These are phyloP conservation scores for Sogatella furcifera DNA, from an alignment of 1,140 invertebrate genomes.

Conservation along the genomic window DNA sequence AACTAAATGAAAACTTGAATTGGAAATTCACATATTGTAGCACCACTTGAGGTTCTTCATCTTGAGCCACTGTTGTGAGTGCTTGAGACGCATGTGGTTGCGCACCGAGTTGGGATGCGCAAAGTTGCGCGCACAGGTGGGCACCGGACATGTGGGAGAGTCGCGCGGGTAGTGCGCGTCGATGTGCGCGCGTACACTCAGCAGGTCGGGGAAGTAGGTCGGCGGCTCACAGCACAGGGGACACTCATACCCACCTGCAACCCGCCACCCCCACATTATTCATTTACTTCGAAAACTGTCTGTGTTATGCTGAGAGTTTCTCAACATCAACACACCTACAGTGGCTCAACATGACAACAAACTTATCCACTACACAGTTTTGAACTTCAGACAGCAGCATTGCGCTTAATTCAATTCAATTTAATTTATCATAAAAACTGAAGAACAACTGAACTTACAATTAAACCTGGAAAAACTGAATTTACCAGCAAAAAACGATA, in stretches of 20 bases:
- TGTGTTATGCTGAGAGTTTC: no score
- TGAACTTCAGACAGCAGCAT: no score
- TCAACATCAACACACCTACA: no score
- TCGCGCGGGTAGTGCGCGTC: slow-evolving; percentile 71
- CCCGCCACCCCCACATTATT: slow-evolving; percentile 31
- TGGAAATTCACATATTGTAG: slow-evolving; percentile 4
- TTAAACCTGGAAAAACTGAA: no score
- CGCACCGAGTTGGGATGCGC: slow-evolving; percentile 70
- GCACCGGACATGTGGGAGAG: slow-evolving; percentile 64
- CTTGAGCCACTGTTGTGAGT: slow-evolving; percentile 62
- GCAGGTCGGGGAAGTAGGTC: slow-evolving; percentile 46
- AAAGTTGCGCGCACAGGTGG: slow-evolving; percentile 57
- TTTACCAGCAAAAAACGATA: no score
- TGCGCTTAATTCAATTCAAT: no score
- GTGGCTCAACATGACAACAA: no score
- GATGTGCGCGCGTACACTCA: slow-evolving; percentile 55
- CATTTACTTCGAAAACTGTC: no score
- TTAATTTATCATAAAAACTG: no score
- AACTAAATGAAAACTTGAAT: no score
- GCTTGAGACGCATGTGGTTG: slow-evolving; percentile 74
- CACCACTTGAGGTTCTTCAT: slow-evolving; percentile 73
- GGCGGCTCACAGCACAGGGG: slow-evolving; percentile 47
- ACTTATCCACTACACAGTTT: no score
- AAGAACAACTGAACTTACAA: no score
- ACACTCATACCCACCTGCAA: slow-evolving; percentile 35